phyloP scores from a whole-genome alignment of 2,797 vertebrate genomes.

The Diceros bicornis region DNA sequence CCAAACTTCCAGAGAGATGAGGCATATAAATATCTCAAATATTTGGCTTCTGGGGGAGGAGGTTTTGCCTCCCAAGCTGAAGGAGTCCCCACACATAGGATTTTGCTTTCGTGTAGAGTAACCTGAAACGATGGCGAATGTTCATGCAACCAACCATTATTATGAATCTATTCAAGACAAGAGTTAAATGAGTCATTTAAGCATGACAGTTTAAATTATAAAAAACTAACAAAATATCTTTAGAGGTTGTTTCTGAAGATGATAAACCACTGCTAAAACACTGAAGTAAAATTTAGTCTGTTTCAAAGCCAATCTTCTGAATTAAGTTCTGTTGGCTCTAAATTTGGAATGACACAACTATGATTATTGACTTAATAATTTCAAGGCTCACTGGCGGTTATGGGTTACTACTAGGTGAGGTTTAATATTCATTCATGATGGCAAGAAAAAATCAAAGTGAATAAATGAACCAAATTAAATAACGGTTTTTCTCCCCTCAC shows the following conservation, averaged over 20 bases:
- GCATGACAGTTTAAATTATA: not conserved
- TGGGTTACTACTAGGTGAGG: not conserved
- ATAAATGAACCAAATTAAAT: not conserved
- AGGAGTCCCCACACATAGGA: not conserved
- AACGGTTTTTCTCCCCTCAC: not conserved
- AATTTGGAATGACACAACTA: not conserved
- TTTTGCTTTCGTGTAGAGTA: not conserved
- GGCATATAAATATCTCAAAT: not conserved
- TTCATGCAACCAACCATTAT: not conserved
- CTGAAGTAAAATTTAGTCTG: not conserved
- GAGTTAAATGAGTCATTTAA: not conserved
- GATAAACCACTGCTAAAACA: not conserved
- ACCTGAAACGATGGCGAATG: not conserved
- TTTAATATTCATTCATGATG: not conserved
- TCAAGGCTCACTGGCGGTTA: not conserved
- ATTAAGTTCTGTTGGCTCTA: not conserved
- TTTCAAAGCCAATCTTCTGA: not conserved
- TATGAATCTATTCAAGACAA: not conserved
- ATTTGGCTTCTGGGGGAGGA: not conserved
- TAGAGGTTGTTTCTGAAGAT: constrained; percentile 10
- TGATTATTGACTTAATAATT: not conserved
- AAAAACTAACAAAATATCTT: not conserved
- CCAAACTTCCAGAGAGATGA: not conserved
- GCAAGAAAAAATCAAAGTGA: not conserved
- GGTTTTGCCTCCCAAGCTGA: not conserved